Percentiles rank a stretch among this genome's conserved stretches.
These are phyloP conservation scores for Platichthys stellatus DNA, from an alignment of 2,113 vertebrate genomes.

Conservation along the genomic window DNA sequence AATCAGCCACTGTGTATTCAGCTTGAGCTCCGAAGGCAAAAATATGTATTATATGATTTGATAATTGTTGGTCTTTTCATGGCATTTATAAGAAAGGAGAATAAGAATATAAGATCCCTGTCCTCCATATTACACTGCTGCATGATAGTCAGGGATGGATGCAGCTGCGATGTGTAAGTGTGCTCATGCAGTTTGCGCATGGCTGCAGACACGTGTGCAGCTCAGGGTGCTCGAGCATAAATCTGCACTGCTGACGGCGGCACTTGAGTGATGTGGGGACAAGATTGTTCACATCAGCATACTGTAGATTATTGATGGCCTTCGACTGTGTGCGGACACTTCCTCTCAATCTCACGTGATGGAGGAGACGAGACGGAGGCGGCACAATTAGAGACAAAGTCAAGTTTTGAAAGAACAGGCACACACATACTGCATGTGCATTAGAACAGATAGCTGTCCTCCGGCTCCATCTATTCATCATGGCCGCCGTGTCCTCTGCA, in stretches of 20 bases:
- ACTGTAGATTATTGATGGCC: conserved; percentile 70
- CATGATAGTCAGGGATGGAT: not conserved
- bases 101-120: not conserved
- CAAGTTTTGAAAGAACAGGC: conserved; percentile 41
- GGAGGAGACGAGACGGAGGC: conserved; percentile 17
- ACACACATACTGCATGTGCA: conserved; percentile 10
- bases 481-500: conserved; percentile 12
- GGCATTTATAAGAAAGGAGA: too few relatives aligned
- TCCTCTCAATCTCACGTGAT: conserved; percentile 45
- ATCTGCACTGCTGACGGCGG: conserved; percentile 54
- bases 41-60: not conserved
- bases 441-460: conserved; percentile 24
- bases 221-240: conserved; percentile 48
- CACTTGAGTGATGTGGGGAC: conserved; percentile 41
- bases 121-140: not conserved
- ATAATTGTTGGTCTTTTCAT: too few relatives aligned
- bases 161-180: conserved; percentile 36
- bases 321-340: conserved; percentile 34
- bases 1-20: too few relatives aligned
- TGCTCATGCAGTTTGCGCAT: conserved; percentile 8
- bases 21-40: not conserved
- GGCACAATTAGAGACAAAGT: conserved; percentile 37
- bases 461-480: conserved; percentile 28
- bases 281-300: conserved; percentile 63
- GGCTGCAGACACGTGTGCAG: conserved; percentile 40